Percentiles rank a stretch among this genome's conserved stretches.
These are phyloP conservation scores for Lordiphosa stackelbergi DNA, from an alignment of 1,140 invertebrate genomes.

Conservation along the genomic window DNA sequence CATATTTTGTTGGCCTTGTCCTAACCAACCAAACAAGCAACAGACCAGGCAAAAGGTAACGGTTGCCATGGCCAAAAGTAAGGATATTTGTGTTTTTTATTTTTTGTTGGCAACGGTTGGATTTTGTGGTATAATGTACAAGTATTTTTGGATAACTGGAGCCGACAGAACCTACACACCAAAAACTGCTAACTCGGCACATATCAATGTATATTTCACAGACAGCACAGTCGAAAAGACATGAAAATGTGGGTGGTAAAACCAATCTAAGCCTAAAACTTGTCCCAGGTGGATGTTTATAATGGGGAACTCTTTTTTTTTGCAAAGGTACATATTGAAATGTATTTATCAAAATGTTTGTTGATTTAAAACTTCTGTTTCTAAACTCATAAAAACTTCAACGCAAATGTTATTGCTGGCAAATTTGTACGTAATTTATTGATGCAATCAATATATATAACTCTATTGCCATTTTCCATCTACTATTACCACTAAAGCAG, in stretches of 20 bases:
- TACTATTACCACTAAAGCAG: conserved; percentile 25
- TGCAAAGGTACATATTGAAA: too few relatives aligned
- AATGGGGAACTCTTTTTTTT: conserved; percentile 17
- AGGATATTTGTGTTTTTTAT: conserved; percentile 9
- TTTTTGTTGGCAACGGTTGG: conserved; percentile 19
- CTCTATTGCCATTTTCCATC: conserved; percentile 20
- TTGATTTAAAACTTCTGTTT: not conserved
- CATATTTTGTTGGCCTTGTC: conserved; percentile 62
- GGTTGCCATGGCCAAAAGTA: conserved; percentile 32
- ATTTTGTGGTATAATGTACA: too few relatives aligned
- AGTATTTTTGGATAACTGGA: too few relatives aligned
- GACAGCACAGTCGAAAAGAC: conserved; percentile 9
- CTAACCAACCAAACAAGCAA: conserved; percentile 18
- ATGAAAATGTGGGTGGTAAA: conserved; percentile 22
- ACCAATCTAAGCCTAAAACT: conserved; percentile 18
- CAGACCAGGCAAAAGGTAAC: conserved; percentile 36
- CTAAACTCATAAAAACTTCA: not conserved
- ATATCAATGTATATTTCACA: conserved; percentile 42
- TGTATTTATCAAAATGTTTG: not conserved
- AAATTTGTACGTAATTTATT: conserved; percentile 36
- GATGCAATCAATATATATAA: conserved; percentile 23
- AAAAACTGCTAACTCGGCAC: conserved; percentile 3
- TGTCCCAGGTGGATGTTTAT: conserved; percentile 61
- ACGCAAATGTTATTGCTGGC: conserved; percentile 22
- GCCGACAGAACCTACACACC: not conserved